These are phyloP conservation scores for Cololabis saira DNA, from an alignment of 2,113 vertebrate genomes.

Conservation along the genomic window DNA sequence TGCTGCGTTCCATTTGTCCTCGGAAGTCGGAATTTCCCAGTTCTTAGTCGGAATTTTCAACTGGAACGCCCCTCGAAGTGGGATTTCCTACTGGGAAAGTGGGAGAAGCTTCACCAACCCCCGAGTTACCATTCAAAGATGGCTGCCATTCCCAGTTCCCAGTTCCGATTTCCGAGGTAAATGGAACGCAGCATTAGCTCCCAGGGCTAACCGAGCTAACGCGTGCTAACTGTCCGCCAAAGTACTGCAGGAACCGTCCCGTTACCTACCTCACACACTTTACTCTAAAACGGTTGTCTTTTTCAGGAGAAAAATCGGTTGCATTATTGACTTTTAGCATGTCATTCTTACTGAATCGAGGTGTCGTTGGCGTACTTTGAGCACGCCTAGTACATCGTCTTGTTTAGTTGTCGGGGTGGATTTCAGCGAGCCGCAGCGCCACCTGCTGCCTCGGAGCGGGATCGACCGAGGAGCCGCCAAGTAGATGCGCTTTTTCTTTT, in stretches of 20 bases:
- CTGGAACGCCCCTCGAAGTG: too few relatives aligned
- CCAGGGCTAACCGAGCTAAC: slow-evolving; percentile 62
- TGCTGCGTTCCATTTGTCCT: too few relatives aligned
- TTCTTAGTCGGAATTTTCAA: too few relatives aligned
- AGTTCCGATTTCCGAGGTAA: too few relatives aligned
- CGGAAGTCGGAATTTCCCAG: too few relatives aligned
- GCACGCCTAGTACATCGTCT: slow-evolving; percentile 73
- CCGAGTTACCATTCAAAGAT: too few relatives aligned
- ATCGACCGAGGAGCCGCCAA: too few relatives aligned
- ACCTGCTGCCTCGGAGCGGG: slow-evolving; percentile 11
- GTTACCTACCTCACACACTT: slow-evolving; percentile 67
- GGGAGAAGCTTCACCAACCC: too few relatives aligned
- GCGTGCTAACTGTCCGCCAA: slow-evolving; percentile 3
- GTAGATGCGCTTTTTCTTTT: too few relatives aligned
- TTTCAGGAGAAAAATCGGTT: slow-evolving; percentile 35
- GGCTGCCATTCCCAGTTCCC: too few relatives aligned
- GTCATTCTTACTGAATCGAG: slow-evolving; percentile 41
- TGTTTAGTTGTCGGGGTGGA: background rate
- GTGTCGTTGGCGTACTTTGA: slow-evolving; percentile 66
- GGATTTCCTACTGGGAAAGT: too few relatives aligned
- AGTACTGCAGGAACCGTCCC: slow-evolving; percentile 7
- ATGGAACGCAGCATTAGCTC: too few relatives aligned
- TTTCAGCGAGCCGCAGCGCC: background rate
- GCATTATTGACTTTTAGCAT: slow-evolving; percentile 75
- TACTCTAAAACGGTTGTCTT: slow-evolving; percentile 64